phyloP scores from a whole-genome alignment of 2,888 invertebrate genomes.

The Diachrysia chrysitis region DNA sequence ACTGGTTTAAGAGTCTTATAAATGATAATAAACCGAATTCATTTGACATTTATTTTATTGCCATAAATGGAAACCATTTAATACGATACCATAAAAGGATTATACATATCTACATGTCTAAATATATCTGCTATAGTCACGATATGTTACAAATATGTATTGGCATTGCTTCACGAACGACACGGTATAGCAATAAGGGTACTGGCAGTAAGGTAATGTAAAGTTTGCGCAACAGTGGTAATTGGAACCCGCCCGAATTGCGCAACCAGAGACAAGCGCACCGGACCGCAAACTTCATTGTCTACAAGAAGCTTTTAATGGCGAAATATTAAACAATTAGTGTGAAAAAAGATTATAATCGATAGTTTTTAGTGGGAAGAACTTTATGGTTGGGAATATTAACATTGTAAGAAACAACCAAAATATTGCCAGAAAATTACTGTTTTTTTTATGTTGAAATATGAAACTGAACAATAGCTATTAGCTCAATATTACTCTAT shows the following conservation, averaged over 20 bases:
- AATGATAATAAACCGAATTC: neutral
- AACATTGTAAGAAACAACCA: neutral
- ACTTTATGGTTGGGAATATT: conserved; percentile 23
- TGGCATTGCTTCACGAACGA: conserved; percentile 53
- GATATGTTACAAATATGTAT: conserved; percentile 51
- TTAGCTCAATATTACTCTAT: neutral
- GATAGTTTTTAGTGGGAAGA: conserved; percentile 27
- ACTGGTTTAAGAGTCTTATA: neutral
- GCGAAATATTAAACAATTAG: conserved; percentile 53
- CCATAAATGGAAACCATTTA: conserved; percentile 3
- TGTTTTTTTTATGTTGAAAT: too few relatives aligned
- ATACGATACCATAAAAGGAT: conserved; percentile 24
- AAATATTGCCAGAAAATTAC: neutral
- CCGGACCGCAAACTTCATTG: conserved; percentile 65
- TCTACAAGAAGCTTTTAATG: conserved; percentile 53
- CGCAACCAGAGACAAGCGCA: conserved; percentile 61
- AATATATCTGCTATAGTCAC: conserved; percentile 29
- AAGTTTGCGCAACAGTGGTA: conserved; percentile 71
- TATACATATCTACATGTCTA: neutral
- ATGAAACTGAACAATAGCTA: too few relatives aligned
- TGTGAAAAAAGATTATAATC: conserved; percentile 52
- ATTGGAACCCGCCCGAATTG: conserved; percentile 70
- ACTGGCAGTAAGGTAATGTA: conserved; percentile 47
- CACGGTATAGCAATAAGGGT: conserved; percentile 52
- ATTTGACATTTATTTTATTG: neutral